Percentiles rank a stretch among this genome's conserved stretches.
These are phyloP conservation scores for Danionella cerebrum DNA, from an alignment of 2,113 vertebrate genomes.

Conservation along the genomic window DNA sequence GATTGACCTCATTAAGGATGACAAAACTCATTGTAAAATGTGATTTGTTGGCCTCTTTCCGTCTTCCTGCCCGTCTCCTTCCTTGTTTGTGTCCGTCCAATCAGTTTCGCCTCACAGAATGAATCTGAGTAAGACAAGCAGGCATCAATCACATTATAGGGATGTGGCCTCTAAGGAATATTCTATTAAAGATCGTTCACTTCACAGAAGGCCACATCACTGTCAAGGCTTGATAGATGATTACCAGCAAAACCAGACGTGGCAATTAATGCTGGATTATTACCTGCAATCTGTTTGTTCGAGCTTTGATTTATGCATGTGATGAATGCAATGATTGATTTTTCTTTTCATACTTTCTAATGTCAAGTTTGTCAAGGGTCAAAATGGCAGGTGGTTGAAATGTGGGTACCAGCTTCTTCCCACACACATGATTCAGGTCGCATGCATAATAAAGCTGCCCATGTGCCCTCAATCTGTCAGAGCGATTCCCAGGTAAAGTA, in stretches of 20 bases:
- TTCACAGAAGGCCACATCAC: conserved; percentile 7
- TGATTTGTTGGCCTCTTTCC: conserved; percentile 18
- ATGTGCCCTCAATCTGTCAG: neutral
- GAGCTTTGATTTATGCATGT: neutral
- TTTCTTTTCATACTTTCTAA: neutral
- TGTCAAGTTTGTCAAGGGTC: neutral
- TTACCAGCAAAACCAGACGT: neutral
- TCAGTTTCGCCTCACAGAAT: conserved; percentile 41
- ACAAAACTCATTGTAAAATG: conserved; percentile 35
- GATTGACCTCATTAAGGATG: conserved; percentile 44
- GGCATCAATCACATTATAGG: conserved; percentile 43
- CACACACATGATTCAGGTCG: neutral
- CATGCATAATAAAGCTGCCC: conserved; percentile 3
- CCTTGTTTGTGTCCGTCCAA: conserved; percentile 25
- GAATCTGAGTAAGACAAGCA: conserved; percentile 41
- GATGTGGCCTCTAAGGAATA: conserved; percentile 17
- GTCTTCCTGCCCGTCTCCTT: conserved; percentile 1
- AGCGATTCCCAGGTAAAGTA: neutral
- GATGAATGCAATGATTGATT: neutral
- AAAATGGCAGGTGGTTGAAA: neutral
- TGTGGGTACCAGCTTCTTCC: neutral
- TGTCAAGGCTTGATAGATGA: conserved; percentile 14
- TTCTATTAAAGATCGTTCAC: conserved; percentile 18
- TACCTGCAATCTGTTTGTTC: neutral
- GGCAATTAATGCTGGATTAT: conserved; percentile 19